A percentile compares a stretch with the other conserved stretches of the same genome.
phyloP scores from a whole-genome alignment of 2,797 vertebrate genomes.

The Podarcis lilfordi region DNA sequence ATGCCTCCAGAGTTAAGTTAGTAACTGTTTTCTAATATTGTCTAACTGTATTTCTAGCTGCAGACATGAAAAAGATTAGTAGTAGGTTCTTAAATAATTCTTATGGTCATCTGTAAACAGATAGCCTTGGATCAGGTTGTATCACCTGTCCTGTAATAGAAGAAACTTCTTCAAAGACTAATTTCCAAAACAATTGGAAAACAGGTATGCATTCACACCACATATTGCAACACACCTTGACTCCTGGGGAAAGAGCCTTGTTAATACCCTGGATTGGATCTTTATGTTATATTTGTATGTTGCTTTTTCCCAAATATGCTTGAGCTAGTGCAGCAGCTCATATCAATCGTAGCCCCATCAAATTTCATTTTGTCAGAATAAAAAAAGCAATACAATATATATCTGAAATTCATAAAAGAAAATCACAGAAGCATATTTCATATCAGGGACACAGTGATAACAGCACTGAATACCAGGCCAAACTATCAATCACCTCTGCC shows the following conservation, averaged over 20 bases:
- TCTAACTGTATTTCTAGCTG: too few relatives aligned
- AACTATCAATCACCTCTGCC: background rate
- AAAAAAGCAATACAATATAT: background rate
- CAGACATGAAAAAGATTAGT: too few relatives aligned
- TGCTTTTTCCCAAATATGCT: background rate
- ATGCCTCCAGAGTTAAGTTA: too few relatives aligned
- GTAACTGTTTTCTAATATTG: too few relatives aligned
- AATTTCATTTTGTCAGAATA: background rate
- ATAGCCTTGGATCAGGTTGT: too few relatives aligned
- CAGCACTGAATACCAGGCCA: background rate
- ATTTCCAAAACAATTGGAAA: too few relatives aligned
- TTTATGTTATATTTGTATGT: background rate
- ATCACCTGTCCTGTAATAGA: too few relatives aligned
- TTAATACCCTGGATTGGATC: background rate
- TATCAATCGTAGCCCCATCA: background rate
- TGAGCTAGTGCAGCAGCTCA: background rate
- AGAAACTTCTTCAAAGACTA: too few relatives aligned
- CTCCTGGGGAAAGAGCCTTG: too few relatives aligned
- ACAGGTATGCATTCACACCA: too few relatives aligned
- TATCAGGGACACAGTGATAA: background rate
- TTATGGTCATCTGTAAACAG: too few relatives aligned
- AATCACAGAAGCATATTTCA: background rate
- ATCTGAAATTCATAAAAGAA: background rate
- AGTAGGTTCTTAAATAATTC: too few relatives aligned
- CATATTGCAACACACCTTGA: background rate